These are phyloP conservation scores for Benthosema pterotum DNA, from an alignment of 2,797 vertebrate genomes.

Conservation along the genomic window DNA sequence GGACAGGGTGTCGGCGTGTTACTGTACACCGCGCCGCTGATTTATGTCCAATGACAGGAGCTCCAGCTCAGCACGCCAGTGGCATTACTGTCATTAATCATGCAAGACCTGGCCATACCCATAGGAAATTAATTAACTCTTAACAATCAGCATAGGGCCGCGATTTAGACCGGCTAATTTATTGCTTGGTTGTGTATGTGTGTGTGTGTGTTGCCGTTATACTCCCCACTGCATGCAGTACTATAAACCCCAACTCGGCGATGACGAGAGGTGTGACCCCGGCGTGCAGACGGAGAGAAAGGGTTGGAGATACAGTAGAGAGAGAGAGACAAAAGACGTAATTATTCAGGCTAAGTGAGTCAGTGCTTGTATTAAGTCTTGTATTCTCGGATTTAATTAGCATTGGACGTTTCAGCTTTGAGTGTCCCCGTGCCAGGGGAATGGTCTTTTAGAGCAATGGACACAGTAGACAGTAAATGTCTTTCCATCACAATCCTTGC, in stretches of 20 bases:
- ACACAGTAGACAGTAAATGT: not conserved
- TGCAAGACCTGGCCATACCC: slow-evolving; percentile 56
- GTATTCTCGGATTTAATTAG: slow-evolving; percentile 31
- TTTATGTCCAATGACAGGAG: slow-evolving; percentile 73
- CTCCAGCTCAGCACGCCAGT: slow-evolving; percentile 63
- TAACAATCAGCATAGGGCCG: slow-evolving; percentile 63
- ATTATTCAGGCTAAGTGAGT: not conserved
- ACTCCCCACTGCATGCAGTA: not conserved
- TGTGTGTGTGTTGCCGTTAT: slow-evolving; percentile 9
- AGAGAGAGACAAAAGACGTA: not conserved
- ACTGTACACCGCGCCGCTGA: slow-evolving; percentile 56
- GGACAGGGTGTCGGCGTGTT: slow-evolving; percentile 65
- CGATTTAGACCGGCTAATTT: slow-evolving; percentile 60
- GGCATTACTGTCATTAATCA: slow-evolving; percentile 76
- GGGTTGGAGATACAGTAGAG: not conserved
- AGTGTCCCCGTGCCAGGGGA: slow-evolving; percentile 24
- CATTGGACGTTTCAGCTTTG: slow-evolving; percentile 25
- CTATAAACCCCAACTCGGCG: slow-evolving; percentile 10
- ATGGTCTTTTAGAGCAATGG: slow-evolving; percentile 32
- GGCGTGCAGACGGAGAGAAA: slow-evolving; percentile 2
- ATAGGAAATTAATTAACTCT: slow-evolving; percentile 79
- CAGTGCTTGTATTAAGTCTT: slow-evolving; percentile 7
- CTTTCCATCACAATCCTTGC: slow-evolving; percentile 19
- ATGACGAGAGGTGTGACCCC: slow-evolving; percentile 4
- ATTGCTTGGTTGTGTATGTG: slow-evolving; percentile 22